These are phyloP conservation scores for Lophura nycthemera DNA, from an alignment of 2,113 vertebrate species.

Conservation along the genomic window DNA sequence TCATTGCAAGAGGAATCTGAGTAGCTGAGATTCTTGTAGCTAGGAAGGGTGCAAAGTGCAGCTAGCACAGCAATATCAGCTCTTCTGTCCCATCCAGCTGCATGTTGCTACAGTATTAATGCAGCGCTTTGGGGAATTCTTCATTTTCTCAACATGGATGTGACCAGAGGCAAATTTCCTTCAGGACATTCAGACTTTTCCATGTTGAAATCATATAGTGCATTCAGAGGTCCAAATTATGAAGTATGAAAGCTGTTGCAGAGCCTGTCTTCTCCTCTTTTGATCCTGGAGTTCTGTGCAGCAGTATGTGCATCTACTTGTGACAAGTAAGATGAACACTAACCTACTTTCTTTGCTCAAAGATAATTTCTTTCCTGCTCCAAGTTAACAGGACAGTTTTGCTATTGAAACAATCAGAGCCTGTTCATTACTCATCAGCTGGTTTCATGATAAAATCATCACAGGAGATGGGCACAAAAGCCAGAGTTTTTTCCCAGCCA, in stretches of 20 bases:
- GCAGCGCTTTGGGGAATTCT: background rate
- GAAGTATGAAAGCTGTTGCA: background rate
- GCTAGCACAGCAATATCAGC: rapidly evolving
- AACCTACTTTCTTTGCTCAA: background rate
- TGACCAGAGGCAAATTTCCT: background rate
- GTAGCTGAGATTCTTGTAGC: background rate
- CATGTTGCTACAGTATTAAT: background rate
- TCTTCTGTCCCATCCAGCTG: background rate
- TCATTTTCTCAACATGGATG: background rate
- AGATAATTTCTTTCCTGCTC: background rate
- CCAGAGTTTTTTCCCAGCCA: background rate
- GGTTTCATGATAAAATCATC: background rate
- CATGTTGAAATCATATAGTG: background rate
- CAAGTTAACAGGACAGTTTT: background rate
- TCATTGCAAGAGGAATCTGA: background rate
- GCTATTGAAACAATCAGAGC: background rate
- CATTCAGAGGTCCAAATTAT: background rate
- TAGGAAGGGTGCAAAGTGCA: background rate
- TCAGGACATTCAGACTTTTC: background rate
- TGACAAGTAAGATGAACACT: background rate
- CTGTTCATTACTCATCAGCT: background rate
- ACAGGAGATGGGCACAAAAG: background rate
- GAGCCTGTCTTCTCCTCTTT: background rate
- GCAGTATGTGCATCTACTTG: background rate
- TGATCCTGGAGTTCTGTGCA: background rate